A percentile compares a stretch with the other conserved stretches of the same genome.
Evolutionary conservation across 2,113 vertebrate species (phyloP).

Genomic region (Dasyprocta punctata): DNA sequence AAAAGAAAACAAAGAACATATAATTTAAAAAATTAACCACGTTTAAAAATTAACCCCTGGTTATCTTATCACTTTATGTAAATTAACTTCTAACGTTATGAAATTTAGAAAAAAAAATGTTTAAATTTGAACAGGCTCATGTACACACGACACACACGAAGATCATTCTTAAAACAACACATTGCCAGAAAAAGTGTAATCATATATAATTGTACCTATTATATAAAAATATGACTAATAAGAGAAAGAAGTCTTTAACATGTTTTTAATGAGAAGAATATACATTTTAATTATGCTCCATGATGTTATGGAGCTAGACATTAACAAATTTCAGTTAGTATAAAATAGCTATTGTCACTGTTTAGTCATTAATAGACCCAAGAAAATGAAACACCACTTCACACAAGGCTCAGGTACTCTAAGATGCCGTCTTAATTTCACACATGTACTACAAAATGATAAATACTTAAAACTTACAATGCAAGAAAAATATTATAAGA

Average conservation of each 20-base stretch:
- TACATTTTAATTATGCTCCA: constrained; percentile 62
- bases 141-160: constrained; percentile 29
- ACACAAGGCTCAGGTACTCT: constrained; percentile 73
- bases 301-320: constrained; percentile 78
- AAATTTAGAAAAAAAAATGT: constrained; percentile 49
- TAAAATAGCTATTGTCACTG: constrained; percentile 79
- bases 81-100: constrained; percentile 45
- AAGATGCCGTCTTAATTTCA: constrained; percentile 70
- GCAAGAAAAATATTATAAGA: constrained; percentile 75
- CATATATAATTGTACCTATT: background rate
- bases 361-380: constrained; percentile 66
- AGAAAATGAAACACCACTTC: constrained; percentile 72
- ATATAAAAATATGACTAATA: constrained; percentile 52
- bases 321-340: constrained; percentile 76
- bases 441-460: constrained; percentile 64
- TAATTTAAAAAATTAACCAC: constrained; percentile 4
- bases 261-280: constrained; percentile 56
- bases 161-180: constrained; percentile 29
- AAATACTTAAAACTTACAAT: constrained; percentile 76
- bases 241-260: constrained; percentile 49
- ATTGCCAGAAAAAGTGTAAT: constrained; percentile 28
- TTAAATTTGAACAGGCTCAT: constrained; percentile 46
- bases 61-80: constrained; percentile 28
- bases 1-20: background rate
- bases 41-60: constrained; percentile 44